A percentile compares a stretch with the other conserved stretches of the same genome.
Conservation (phyloP, 2,888 invertebrate genomes). For the Eustalomyia histrio region DNA sequence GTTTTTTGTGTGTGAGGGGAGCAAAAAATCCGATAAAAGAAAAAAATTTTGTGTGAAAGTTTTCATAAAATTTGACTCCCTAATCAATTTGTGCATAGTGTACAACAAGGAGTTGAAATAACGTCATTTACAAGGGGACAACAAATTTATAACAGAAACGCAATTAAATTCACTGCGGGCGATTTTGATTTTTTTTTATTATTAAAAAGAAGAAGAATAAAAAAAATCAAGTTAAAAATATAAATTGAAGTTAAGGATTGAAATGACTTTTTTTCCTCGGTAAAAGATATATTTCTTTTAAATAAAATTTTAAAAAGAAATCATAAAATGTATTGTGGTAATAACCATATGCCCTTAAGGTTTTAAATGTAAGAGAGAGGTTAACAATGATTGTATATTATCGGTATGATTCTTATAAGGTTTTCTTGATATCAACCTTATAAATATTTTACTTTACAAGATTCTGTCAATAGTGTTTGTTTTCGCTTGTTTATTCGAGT, state of each 20-base stretch:
- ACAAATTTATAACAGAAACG: constrained; percentile 76
- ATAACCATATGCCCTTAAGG: constrained; percentile 53
- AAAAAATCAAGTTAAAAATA: constrained; percentile 33
- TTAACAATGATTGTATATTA: constrained; percentile 57
- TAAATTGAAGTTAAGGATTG: constrained; percentile 38
- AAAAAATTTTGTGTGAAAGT: too few relatives aligned
- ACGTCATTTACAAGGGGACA: constrained; percentile 68
- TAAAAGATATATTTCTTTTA: neutral
- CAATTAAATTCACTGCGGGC: constrained; percentile 77
- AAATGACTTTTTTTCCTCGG: constrained; percentile 5
- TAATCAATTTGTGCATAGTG: constrained; percentile 23
- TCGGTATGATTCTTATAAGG: constrained; percentile 30
- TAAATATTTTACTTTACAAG: neutral
- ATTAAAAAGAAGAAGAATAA: constrained; percentile 25
- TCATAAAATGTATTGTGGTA: constrained; percentile 46
- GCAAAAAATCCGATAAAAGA: too few relatives aligned
- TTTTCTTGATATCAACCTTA: constrained; percentile 35
- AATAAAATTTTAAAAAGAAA: neutral
- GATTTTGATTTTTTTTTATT: constrained; percentile 68
- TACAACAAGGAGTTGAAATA: constrained; percentile 51
- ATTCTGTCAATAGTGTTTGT: constrained; percentile 30
- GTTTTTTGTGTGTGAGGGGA: too few relatives aligned
- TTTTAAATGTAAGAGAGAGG: constrained; percentile 46
- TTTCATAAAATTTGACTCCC: too few relatives aligned
- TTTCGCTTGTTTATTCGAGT: constrained; percentile 11